Evolutionary conservation across 2,888 invertebrate genomes (phyloP), one percentile per base, ranked within the genome.

Genomic region (Baccha elongata): DNA sequence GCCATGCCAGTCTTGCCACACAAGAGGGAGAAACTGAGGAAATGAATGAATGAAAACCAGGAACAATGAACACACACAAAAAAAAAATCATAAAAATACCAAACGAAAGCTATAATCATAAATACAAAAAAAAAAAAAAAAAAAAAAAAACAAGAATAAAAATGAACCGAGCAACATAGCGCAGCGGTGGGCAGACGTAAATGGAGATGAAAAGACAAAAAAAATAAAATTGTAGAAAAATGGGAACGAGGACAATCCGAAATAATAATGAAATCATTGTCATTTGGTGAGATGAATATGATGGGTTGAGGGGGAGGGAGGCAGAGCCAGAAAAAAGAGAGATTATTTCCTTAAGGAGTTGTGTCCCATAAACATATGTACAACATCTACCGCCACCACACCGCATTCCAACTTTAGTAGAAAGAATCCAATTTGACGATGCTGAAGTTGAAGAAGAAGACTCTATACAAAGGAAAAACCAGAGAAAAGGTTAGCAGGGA

Each of bases 251-350:
- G 83, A 83, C 83, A 83, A 83, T 83, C 78, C 83, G 52, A 83
- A 83, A 83, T 83, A 83, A 83, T 83, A 83, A 83, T 83, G 83
- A 83, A 83, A 83, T 83, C 83, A 83, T 83, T 83, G 83, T 83
- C 83, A 83, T 83, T 83, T 83, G 68, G 62, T 32, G 72, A 68
- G 67, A 74, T 80, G 80, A 68, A 74, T 79, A 26, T 26, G 8
- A 19, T 32, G 17, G 8, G 19, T 15, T 6, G 60, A 46, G 10
- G 7, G 58, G 64, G 7, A 8, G 13, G 21, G 19, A 15, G 29
- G 15, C n/a, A 15, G 15, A 23, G 26, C 23, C 26, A 37, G 29
- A n/a, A 3, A 19, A 64, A 8, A 69, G 46, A 52, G 46, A 71
- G 65, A 75, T 68, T 76, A 83, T 78, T 68, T 83, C 83, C 83